Evolutionary conservation across 1,140 invertebrate genomes (phyloP), one percentile per base, ranked within the genome.

Genomic region (Drosophila carrolli): DNA sequence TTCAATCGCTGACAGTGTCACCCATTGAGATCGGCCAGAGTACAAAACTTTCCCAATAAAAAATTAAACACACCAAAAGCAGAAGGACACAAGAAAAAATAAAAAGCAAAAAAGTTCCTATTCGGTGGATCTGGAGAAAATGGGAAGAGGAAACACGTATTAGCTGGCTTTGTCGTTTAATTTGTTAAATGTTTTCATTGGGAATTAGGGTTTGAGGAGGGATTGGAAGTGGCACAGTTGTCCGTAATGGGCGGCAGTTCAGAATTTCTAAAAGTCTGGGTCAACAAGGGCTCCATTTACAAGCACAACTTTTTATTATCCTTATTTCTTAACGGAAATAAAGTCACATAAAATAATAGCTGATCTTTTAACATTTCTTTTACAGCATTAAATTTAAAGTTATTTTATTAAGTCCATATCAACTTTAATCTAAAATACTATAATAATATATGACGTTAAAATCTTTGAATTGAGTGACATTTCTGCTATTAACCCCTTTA

Each of bases 21-120:
- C 7, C 66, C 65, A 71, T 58, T 71, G 51, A 58, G 37, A 70
- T 47, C 44, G 50, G 32, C 54, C 54, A 23, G 40, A 38, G 50
- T 40, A 41, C 38, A 57, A 79, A 89, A 86, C 62, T 88, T 88
- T 86, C 5, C 5, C 62, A 82, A 88, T 88, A 88, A 75, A 83
- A 81, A 63, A 82, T 75, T 70, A 75, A 79, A 48, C 54, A 48
- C 35, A 53, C 50, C 35, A 44, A 57, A 51, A 19, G 19, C 9
- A 40, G 13, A 5, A 43, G 32, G 14, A 66, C 47, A 43, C 19
- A 32, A 47, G 5, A 9, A 8, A 32, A 67, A 50, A 48, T 5
- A 16, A 19, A 41, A 35, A 77, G 54, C 50, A 38, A 41, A 76
- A 78, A 78, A 67, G 27, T 41, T 23, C 57, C 55, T 41, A 44